Evolutionary conservation across 2,113 vertebrate genomes (phyloP).

Genomic region (Cavia aperea): DNA sequence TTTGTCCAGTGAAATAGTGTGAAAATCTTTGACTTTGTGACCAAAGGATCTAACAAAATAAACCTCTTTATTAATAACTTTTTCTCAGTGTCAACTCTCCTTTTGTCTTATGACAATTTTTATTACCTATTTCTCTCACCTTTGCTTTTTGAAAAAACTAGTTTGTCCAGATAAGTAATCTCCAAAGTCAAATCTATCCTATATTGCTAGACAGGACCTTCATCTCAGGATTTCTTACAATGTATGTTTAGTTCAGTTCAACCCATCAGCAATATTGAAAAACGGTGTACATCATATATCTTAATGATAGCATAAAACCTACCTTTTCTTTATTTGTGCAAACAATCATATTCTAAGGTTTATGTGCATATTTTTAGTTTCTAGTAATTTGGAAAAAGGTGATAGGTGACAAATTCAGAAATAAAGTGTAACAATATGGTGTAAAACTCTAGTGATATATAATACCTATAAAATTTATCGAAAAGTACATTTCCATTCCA

Average conservation of each 20-base stretch:
- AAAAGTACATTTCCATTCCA: constrained; percentile 56
- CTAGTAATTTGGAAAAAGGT: constrained; percentile 58
- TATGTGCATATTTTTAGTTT: constrained; percentile 57
- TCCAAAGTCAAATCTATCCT: constrained; percentile 29
- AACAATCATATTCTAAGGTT: constrained; percentile 25
- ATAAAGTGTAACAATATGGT: constrained; percentile 49
- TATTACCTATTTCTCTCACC: background rate
- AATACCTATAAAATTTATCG: constrained; percentile 48
- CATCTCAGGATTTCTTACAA: background rate
- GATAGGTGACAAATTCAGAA: constrained; percentile 55
- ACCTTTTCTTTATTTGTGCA: constrained; percentile 2
- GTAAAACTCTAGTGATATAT: constrained; percentile 36
- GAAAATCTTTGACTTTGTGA: background rate
- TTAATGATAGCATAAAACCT: constrained; percentile 10
- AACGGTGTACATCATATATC: background rate
- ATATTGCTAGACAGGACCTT: background rate
- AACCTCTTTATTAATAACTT: background rate
- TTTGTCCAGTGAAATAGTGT: background rate
- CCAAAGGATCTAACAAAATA: background rate
- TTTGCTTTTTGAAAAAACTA: constrained; percentile 1
- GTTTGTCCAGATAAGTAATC: background rate
- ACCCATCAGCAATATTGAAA: background rate
- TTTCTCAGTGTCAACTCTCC: constrained; percentile 16
- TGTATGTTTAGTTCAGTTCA: background rate
- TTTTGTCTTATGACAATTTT: background rate